Percentiles rank a stretch among this genome's conserved stretches.
phyloP scores from a whole-genome alignment of 2,888 invertebrate genomes.

The Drosophila fulvimacula region DNA sequence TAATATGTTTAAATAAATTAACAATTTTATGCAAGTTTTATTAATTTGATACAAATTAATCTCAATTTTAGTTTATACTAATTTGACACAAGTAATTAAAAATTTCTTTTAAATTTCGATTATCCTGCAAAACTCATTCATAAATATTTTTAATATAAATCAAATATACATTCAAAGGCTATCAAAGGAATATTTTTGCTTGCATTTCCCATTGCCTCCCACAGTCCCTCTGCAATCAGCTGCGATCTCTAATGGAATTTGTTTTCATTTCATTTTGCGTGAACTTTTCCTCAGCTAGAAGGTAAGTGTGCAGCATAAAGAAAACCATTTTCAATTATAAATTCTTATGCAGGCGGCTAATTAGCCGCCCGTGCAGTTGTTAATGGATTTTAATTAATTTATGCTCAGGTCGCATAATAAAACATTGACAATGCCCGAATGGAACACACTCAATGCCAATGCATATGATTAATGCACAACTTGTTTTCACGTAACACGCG shows the following conservation, averaged over 20 bases:
- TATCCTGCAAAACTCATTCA: no score
- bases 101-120: no score
- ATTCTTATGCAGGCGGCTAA: background rate
- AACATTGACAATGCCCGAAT: conserved; percentile 2
- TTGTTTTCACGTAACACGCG: conserved; percentile 7
- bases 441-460: conserved; percentile 24
- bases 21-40: no score
- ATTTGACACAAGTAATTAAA: no score
- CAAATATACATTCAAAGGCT: background rate
- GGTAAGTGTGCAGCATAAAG: background rate
- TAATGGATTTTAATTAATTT: conserved; percentile 26
- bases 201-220: background rate
- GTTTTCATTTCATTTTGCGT: background rate
- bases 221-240: background rate
- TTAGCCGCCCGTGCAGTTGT: background rate
- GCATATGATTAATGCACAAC: conserved; percentile 32
- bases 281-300: background rate
- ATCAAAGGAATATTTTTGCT: background rate
- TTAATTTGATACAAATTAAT: no score
- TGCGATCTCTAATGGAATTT: background rate
- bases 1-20: background rate
- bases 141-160: no score
- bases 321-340: background rate
- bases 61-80: no score
- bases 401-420: conserved; percentile 4